A percentile compares a stretch with the other conserved stretches of the same genome.
These are phyloP conservation scores for Nomada hirtipes DNA, from an alignment of 2,888 invertebrate species.

Conservation along the genomic window DNA sequence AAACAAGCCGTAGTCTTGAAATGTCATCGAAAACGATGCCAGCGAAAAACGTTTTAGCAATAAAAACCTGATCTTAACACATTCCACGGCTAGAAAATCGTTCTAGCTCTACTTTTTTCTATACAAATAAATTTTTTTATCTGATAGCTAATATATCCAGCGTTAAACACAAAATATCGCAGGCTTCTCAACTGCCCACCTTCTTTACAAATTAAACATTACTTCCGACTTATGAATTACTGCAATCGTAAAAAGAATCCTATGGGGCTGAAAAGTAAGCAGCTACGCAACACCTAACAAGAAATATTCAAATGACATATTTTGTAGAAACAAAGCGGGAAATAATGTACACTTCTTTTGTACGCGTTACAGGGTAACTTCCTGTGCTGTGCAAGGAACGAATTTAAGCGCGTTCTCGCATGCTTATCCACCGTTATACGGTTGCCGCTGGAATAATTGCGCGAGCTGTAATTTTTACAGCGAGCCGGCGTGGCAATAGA, in stretches of 20 bases:
- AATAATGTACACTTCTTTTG: not conserved
- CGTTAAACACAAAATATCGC: too few species aligned
- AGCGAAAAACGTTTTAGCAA: slow-evolving; percentile 3
- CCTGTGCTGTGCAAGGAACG: not conserved
- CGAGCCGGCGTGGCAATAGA: slow-evolving; percentile 32
- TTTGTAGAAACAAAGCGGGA: not conserved
- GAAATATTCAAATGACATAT: not conserved
- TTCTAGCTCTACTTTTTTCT: too few species aligned
- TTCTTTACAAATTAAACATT: too few species aligned
- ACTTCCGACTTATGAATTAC: too few species aligned
- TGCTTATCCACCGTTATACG: slow-evolving; percentile 47
- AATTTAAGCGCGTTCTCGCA: slow-evolving; percentile 48
- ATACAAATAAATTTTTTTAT: too few species aligned
- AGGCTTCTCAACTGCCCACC: too few species aligned
- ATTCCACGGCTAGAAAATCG: not conserved
- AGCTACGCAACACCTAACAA: too few species aligned
- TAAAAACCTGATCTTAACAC: not conserved
- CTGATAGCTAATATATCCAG: too few species aligned
- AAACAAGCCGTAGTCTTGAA: not conserved
- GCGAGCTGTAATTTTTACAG: slow-evolving; percentile 46
- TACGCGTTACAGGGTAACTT: not conserved
- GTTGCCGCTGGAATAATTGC: slow-evolving; percentile 48
- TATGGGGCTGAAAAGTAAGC: too few species aligned
- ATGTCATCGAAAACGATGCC: not conserved
- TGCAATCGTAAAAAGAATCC: too few species aligned